Percentiles rank a stretch among this genome's conserved stretches.
phyloP scores from a whole-genome alignment of 2,888 invertebrate species.

The Drosophila diplacantha region DNA sequence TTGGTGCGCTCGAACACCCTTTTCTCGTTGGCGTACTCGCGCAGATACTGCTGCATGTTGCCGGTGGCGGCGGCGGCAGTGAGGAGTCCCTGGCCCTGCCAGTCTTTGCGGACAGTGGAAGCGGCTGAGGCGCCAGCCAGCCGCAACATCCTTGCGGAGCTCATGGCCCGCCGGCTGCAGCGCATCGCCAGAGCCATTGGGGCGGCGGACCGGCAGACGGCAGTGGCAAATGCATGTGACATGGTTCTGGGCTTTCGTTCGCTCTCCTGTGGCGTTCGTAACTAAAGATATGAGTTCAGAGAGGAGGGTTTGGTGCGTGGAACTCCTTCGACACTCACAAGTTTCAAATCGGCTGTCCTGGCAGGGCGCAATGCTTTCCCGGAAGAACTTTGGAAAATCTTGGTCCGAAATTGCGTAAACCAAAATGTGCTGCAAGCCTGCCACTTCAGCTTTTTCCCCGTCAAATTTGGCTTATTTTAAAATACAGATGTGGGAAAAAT shows the following conservation, averaged over 20 bases:
- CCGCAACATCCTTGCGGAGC: conserved; percentile 56
- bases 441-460: too few species aligned
- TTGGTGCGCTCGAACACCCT: conserved; percentile 88
- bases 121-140: conserved; percentile 20
- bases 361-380: conserved; percentile 19
- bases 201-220: conserved; percentile 60
- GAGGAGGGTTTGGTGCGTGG: not conserved
- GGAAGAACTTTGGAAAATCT: conserved; percentile 22
- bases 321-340: conserved; percentile 18
- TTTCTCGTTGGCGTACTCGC: conserved; percentile 84
- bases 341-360: conserved; percentile 13
- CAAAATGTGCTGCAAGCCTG: conserved; percentile 68
- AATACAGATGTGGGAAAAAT: too few species aligned
- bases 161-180: conserved; percentile 61
- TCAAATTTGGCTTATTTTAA: too few species aligned
- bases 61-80: conserved; percentile 37
- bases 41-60: conserved; percentile 64
- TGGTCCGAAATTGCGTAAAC: conserved; percentile 75
- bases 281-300: conserved; percentile 15
- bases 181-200: conserved; percentile 52
- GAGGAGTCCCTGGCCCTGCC: conserved; percentile 43
- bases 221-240: conserved; percentile 70
- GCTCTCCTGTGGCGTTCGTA: conserved; percentile 15
- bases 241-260: conserved; percentile 40
- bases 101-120: conserved; percentile 19